A percentile compares a stretch with the other conserved stretches of the same genome.
Evolutionary conservation across 2,888 invertebrate genomes (phyloP).

Genomic region (Lepidocyrtinus sp.): DNA sequence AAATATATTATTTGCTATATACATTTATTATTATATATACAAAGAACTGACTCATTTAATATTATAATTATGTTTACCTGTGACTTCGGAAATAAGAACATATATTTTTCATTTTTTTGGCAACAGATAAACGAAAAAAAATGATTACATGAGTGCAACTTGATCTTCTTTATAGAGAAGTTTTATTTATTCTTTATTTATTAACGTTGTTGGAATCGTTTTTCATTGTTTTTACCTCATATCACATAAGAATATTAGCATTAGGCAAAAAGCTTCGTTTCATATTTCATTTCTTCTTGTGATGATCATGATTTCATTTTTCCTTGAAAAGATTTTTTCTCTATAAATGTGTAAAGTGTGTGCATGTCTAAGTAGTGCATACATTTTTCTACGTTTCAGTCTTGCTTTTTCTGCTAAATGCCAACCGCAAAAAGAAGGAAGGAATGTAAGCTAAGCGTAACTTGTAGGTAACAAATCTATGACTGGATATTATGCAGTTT

Average conservation of each 20-base stretch:
- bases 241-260: neutral
- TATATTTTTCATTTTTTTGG: constrained; percentile 68
- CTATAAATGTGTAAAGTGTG: neutral
- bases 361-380: neutral
- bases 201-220: constrained; percentile 33
- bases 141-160: constrained; percentile 53
- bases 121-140: constrained; percentile 54
- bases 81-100: constrained; percentile 64
- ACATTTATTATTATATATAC: constrained; percentile 41
- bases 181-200: constrained; percentile 49
- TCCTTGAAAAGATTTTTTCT: too few relatives aligned
- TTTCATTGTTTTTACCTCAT: constrained; percentile 33
- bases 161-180: constrained; percentile 45
- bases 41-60: constrained; percentile 58
- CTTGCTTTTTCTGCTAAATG: neutral
- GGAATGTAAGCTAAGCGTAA: too few relatives aligned
- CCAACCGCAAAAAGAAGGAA: neutral
- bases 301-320: neutral
- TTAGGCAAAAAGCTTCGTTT: neutral
- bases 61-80: constrained; percentile 54
- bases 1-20: constrained; percentile 43
- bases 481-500: too few relatives aligned
- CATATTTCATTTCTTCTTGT: constrained; percentile 12
- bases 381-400: constrained; percentile 1
- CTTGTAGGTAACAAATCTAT: too few relatives aligned